phyloP scores from a whole-genome alignment of 2,888 invertebrate species.

The Tinea semifulvella region DNA sequence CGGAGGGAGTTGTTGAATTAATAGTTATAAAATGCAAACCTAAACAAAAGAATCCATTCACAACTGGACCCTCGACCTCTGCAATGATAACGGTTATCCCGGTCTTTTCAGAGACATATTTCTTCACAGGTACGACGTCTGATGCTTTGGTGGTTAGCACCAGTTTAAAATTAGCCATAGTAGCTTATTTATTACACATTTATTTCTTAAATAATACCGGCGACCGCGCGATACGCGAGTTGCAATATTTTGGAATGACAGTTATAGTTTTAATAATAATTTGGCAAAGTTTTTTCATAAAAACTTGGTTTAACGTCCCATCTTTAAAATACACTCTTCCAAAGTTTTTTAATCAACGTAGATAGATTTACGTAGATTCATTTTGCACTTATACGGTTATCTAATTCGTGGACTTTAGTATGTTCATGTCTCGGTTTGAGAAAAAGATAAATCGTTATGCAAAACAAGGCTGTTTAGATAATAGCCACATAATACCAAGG shows the following conservation, averaged over 20 bases:
- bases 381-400: no score
- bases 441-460: conserved; percentile 1
- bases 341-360: no score
- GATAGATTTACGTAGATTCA: no score
- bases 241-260: background rate
- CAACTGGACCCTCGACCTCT: conserved; percentile 89
- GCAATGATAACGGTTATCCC: conserved; percentile 85
- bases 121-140: conserved; percentile 78
- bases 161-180: conserved; percentile 53
- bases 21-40: conserved; percentile 70
- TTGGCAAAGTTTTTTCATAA: no score
- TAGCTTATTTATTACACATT: background rate
- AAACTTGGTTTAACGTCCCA: no score
- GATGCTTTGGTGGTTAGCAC: conserved; percentile 73
- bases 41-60: conserved; percentile 86
- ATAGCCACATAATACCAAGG: conserved; percentile 6
- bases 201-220: background rate
- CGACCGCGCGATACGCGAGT: background rate
- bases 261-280: background rate
- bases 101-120: conserved; percentile 81
- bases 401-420: conserved; percentile 8
- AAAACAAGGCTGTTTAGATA: conserved; percentile 8
- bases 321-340: no score
- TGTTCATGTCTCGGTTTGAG: background rate
- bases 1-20: no score